phyloP scores from a whole-genome alignment of 1,140 invertebrate genomes.

The Manduca sexta region DNA sequence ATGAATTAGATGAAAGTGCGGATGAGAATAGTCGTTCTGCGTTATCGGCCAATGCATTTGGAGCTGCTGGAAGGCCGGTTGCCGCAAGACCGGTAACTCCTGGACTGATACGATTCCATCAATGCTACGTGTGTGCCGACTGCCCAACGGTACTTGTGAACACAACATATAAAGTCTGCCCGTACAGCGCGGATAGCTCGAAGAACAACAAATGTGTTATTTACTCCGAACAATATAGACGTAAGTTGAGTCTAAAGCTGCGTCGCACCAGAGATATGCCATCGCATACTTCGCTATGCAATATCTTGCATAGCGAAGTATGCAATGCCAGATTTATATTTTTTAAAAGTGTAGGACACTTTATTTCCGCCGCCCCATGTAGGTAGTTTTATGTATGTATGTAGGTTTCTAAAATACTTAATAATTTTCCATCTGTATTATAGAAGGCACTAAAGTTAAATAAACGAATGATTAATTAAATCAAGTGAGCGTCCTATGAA shows the following conservation, averaged over 20 bases:
- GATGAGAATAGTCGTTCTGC: background rate
- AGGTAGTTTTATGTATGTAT: too few species aligned
- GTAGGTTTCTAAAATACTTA: too few species aligned
- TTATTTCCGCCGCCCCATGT: too few species aligned
- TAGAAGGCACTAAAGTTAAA: too few species aligned
- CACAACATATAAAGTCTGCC: slow-evolving; percentile 36
- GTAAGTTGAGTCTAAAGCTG: slow-evolving; percentile 41
- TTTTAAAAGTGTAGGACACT: too few species aligned
- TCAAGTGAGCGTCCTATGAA: too few species aligned
- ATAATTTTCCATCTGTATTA: too few species aligned
- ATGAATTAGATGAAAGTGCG: background rate
- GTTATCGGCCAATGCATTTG: background rate
- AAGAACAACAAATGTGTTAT: slow-evolving; percentile 36
- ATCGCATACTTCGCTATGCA: too few species aligned
- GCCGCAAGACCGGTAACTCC: background rate
- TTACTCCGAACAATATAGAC: slow-evolving; percentile 43
- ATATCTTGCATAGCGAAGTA: too few species aligned
- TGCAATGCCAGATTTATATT: too few species aligned
- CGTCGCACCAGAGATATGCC: too few species aligned
- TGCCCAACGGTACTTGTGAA: slow-evolving; percentile 24
- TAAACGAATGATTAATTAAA: too few species aligned
- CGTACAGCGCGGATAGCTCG: slow-evolving; percentile 22
- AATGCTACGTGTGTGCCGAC: slow-evolving; percentile 40
- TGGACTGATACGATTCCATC: slow-evolving; percentile 5
- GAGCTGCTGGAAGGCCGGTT: background rate